These are phyloP conservation scores for Epinephelus lanceolatus DNA, from an alignment of 2,113 vertebrate genomes.

Conservation along the genomic window DNA sequence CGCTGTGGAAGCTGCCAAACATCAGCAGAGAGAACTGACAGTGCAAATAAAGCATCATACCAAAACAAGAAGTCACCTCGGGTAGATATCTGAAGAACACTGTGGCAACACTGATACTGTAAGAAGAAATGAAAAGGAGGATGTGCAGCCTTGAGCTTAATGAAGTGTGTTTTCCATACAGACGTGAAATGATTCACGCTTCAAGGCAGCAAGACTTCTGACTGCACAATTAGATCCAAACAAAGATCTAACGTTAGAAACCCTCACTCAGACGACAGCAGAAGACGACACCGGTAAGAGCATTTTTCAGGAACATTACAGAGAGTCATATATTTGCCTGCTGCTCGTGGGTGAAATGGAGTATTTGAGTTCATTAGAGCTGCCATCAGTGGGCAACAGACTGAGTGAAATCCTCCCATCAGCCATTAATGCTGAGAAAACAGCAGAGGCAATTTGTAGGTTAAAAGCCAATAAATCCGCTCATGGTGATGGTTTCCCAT, in stretches of 20 bases:
- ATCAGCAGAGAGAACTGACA: neutral
- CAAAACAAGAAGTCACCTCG: neutral
- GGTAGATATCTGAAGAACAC: neutral
- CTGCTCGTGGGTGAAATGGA: neutral
- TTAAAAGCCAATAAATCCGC: constrained; percentile 47
- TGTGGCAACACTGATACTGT: neutral
- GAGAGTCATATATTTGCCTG: neutral
- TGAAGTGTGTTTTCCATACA: neutral
- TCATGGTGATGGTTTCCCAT: constrained; percentile 28
- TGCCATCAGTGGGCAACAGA: constrained; percentile 16
- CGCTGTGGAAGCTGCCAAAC: neutral
- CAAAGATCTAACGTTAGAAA: neutral
- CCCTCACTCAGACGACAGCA: neutral
- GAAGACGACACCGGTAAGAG: neutral
- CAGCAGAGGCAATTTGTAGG: constrained; percentile 46
- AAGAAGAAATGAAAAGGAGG: neutral
- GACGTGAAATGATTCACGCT: neutral
- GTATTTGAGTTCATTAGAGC: constrained; percentile 35
- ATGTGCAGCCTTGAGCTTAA: constrained; percentile 8
- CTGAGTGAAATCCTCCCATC: constrained; percentile 36
- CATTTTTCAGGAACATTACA: neutral
- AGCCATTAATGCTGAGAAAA: constrained; percentile 34
- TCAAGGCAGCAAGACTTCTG: constrained; percentile 3
- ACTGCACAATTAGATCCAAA: neutral
- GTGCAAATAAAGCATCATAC: neutral